A percentile compares a stretch with the other conserved stretches of the same genome.
phyloP scores from a whole-genome alignment of 1,140 invertebrate species.

The Parapsyche elsis region DNA sequence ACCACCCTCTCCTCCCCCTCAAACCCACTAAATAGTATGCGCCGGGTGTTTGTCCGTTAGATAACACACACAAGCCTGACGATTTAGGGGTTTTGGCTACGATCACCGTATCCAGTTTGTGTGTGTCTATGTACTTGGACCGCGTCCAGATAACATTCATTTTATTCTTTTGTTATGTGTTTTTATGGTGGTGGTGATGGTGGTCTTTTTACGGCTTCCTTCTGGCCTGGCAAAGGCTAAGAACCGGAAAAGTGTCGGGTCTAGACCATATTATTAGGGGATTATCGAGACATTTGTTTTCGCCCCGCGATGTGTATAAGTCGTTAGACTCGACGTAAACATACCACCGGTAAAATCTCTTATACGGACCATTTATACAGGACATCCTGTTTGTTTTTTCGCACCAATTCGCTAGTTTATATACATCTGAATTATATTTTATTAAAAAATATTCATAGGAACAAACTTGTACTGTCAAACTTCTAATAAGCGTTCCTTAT shows the following conservation, averaged over 20 bases:
- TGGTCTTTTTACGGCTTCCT: neutral
- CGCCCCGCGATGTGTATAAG: neutral
- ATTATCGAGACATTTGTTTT: constrained; percentile 27
- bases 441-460: too few relatives aligned
- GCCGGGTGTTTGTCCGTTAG: constrained; percentile 7
- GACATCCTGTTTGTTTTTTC: neutral
- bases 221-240: neutral
- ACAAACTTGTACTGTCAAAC: too few relatives aligned
- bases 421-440: too few relatives aligned
- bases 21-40: constrained; percentile 15
- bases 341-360: too few relatives aligned
- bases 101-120: neutral
- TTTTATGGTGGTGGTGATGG: too few relatives aligned
- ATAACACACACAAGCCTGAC: neutral
- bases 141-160: neutral
- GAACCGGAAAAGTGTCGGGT: constrained; percentile 13
- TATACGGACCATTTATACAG: neutral
- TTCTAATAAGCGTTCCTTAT: too few relatives aligned
- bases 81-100: constrained; percentile 16
- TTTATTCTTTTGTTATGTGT: too few relatives aligned
- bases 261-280: constrained; percentile 14
- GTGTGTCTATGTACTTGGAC: neutral
- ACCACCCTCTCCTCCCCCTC: neutral
- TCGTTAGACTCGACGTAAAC: too few relatives aligned
- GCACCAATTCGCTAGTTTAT: too few relatives aligned